Percentiles rank a stretch among this genome's conserved stretches.
These are phyloP conservation scores for Euplexia lucipara DNA, from an alignment of 2,888 invertebrate species.

Conservation along the genomic window DNA sequence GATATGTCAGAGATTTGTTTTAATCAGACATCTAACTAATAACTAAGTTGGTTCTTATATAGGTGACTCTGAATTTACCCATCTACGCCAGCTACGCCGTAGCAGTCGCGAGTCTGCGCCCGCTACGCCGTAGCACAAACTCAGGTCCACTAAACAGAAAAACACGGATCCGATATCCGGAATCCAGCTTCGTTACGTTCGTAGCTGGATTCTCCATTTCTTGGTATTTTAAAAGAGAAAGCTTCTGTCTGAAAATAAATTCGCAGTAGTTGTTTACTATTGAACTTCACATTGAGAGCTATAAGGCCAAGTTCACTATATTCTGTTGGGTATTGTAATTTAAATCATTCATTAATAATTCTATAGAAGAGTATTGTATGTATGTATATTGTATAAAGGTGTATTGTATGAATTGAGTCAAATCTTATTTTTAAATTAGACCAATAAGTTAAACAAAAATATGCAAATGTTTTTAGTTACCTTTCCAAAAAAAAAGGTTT, in stretches of 20 bases:
- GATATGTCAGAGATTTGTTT: too few species aligned
- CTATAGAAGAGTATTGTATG: not conserved
- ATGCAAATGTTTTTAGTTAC: too few species aligned
- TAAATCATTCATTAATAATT: too few species aligned
- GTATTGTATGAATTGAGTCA: too few species aligned
- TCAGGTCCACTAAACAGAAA: not conserved
- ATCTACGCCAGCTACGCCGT: slow-evolving; percentile 32
- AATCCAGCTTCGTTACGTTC: too few species aligned
- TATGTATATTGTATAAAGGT: not conserved
- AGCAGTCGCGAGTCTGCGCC: not conserved
- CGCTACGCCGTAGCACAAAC: slow-evolving; percentile 28
- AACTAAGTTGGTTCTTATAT: not conserved
- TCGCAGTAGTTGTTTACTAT: not conserved
- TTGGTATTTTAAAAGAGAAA: slow-evolving; percentile 14
- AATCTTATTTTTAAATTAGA: too few species aligned
- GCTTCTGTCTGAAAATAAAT: not conserved
- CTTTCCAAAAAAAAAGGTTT: too few species aligned
- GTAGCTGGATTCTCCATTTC: slow-evolving; percentile 5
- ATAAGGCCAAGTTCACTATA: slow-evolving; percentile 12
- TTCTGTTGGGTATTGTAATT: not conserved
- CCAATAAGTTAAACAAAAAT: too few species aligned
- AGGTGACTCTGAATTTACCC: not conserved
- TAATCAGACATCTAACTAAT: not conserved
- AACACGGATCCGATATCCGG: not conserved
- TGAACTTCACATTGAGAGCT: not conserved